Percentiles rank a stretch among this genome's conserved stretches.
Conservation (phyloP, 1,140 invertebrate species). For the Periplaneta americana region DNA sequence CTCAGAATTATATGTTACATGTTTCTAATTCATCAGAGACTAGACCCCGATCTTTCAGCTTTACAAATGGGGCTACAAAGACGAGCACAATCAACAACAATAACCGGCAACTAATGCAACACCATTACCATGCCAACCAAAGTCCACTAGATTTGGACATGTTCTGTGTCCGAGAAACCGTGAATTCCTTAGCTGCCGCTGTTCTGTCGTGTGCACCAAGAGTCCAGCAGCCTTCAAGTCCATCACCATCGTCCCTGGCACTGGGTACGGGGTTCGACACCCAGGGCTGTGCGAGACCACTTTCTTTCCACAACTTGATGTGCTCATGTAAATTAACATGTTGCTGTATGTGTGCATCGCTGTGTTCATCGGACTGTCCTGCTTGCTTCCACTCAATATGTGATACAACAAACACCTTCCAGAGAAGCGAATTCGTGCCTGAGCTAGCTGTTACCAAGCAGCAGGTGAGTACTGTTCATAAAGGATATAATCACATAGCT, state of each 20-base stretch:
- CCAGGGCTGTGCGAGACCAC: slow-evolving; percentile 41
- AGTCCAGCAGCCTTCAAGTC: slow-evolving; percentile 17
- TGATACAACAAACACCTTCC: slow-evolving; percentile 47
- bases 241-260: not conserved
- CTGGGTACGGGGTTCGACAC: slow-evolving; percentile 6
- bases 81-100: not conserved
- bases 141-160: slow-evolving; percentile 32
- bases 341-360: slow-evolving; percentile 56
- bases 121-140: slow-evolving; percentile 7
- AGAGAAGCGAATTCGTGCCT: slow-evolving; percentile 46
- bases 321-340: slow-evolving; percentile 45
- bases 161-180: slow-evolving; percentile 32
- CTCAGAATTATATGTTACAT: slow-evolving; percentile 57
- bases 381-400: slow-evolving; percentile 59
- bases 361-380: slow-evolving; percentile 58
- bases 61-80: slow-evolving; percentile 19
- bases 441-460: slow-evolving; percentile 47
- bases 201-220: slow-evolving; percentile 1
- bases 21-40: slow-evolving; percentile 14
- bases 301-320: slow-evolving; percentile 46
- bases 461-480: slow-evolving; percentile 39
- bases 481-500: not conserved
- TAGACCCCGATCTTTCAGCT: slow-evolving; percentile 25
- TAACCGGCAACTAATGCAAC: slow-evolving; percentile 19
- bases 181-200: slow-evolving; percentile 26